Conservation (phyloP, 1,140 invertebrate species). For the Bombus polaris region DNA sequence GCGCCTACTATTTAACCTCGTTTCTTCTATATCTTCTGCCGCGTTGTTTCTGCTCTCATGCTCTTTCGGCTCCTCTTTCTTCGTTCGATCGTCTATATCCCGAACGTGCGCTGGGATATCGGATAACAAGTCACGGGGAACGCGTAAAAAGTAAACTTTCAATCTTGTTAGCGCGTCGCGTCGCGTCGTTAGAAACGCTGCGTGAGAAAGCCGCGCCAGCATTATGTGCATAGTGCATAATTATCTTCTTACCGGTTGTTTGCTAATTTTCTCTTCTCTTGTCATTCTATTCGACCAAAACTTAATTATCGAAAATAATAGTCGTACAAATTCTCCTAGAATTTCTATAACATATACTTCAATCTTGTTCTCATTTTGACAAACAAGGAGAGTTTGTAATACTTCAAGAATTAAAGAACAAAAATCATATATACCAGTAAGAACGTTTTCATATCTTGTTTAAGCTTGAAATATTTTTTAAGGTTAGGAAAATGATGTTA, state of each 20-base stretch:
- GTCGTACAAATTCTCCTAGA: neutral
- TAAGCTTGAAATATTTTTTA: no score
- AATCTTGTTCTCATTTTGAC: no score
- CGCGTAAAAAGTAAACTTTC: conserved; percentile 17
- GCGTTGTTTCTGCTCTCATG: neutral
- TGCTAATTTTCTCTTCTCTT: neutral
- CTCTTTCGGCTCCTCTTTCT: neutral
- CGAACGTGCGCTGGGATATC: neutral
- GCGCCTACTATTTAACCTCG: conserved; percentile 40
- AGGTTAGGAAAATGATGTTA: no score
- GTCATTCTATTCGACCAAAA: no score
- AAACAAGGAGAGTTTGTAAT: neutral
- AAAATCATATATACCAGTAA: no score
- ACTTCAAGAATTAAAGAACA: neutral
- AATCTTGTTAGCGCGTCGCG: neutral
- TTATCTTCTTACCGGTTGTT: neutral
- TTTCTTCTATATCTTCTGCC: conserved; percentile 31
- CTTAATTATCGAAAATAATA: neutral
- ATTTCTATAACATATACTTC: neutral
- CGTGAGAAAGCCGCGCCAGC: neutral
- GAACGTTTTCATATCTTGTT: no score
- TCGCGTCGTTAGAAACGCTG: neutral
- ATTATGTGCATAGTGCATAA: neutral
- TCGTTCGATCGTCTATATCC: neutral
- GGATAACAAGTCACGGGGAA: neutral